phyloP scores from a whole-genome alignment of 2,888 invertebrate species.

The Timandra comae region DNA sequence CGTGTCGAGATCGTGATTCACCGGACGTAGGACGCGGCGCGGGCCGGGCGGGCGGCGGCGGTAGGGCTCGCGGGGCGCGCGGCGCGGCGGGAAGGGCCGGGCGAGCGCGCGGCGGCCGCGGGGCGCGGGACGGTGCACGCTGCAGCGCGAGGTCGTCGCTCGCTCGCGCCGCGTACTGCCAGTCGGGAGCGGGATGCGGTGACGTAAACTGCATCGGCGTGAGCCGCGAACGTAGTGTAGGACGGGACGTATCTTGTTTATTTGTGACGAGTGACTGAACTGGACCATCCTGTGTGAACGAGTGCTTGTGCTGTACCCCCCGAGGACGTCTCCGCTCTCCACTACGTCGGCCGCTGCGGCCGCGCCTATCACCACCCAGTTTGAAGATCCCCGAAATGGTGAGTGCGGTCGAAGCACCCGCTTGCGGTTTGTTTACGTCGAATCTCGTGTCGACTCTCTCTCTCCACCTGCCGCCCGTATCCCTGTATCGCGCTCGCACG shows the following conservation, averaged over 20 bases:
- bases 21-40: slow-evolving; percentile 61
- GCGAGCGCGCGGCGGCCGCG: slow-evolving; percentile 42
- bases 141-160: slow-evolving; percentile 75
- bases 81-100: slow-evolving; percentile 30
- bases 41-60: slow-evolving; percentile 19
- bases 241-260: slow-evolving; percentile 67
- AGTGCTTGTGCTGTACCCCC: slow-evolving; percentile 50
- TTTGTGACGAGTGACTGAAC: slow-evolving; percentile 52
- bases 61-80: slow-evolving; percentile 34
- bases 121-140: slow-evolving; percentile 63
- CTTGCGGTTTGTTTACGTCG: slow-evolving; percentile 73
- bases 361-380: slow-evolving; percentile 39
- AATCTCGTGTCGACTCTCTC: slow-evolving; percentile 63
- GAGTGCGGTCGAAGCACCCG: slow-evolving; percentile 74
- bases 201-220: slow-evolving; percentile 75
- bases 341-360: slow-evolving; percentile 63
- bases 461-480: slow-evolving; percentile 72
- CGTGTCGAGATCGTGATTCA: slow-evolving; percentile 51
- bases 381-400: slow-evolving; percentile 71
- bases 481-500: slow-evolving; percentile 65
- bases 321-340: slow-evolving; percentile 65
- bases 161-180: slow-evolving; percentile 57
- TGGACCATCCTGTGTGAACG: slow-evolving; percentile 54
- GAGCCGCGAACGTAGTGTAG: slow-evolving; percentile 73
- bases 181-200: slow-evolving; percentile 77